These are phyloP conservation scores for Drosophila multiciliata DNA, from an alignment of 2,888 invertebrate genomes.

Conservation along the genomic window DNA sequence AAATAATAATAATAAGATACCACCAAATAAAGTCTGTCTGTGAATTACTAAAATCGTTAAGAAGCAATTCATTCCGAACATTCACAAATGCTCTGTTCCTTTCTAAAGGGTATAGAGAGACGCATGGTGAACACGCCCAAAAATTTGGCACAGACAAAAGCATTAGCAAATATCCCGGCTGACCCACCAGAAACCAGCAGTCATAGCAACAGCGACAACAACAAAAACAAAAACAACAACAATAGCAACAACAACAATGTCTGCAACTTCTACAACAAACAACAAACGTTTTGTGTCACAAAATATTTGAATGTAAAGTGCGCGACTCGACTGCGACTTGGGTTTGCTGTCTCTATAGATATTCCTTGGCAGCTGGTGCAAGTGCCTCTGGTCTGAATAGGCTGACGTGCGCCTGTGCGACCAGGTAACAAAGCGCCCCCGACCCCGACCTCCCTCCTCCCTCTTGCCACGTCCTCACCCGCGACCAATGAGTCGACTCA, in stretches of 20 bases:
- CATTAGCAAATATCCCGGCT: slow-evolving; percentile 55
- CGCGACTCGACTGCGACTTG: slow-evolving; percentile 52
- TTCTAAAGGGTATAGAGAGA: slow-evolving; percentile 40
- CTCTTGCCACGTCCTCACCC: slow-evolving; percentile 24
- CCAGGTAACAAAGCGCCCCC: slow-evolving; percentile 26
- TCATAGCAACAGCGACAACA: slow-evolving; percentile 28
- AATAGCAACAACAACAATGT: slow-evolving; percentile 21
- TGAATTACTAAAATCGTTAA: slow-evolving; percentile 3
- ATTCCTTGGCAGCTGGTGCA: slow-evolving; percentile 56
- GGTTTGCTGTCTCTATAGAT: slow-evolving; percentile 65
- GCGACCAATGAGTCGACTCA: slow-evolving; percentile 59
- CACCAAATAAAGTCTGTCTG: neutral
- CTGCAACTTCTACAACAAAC: slow-evolving; percentile 34
- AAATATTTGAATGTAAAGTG: slow-evolving; percentile 80
- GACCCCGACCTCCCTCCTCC: slow-evolving; percentile 25
- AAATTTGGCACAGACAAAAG: slow-evolving; percentile 63
- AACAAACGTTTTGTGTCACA: slow-evolving; percentile 75
- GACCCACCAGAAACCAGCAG: slow-evolving; percentile 39
- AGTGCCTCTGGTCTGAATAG: slow-evolving; percentile 37
- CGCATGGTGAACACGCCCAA: slow-evolving; percentile 65
- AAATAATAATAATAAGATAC: neutral
- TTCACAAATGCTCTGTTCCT: slow-evolving; percentile 6
- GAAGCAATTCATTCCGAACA: slow-evolving; percentile 5
- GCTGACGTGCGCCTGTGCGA: slow-evolving; percentile 74
- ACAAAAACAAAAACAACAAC: slow-evolving; percentile 15